Evolutionary conservation across 1,140 invertebrate genomes (phyloP), one percentile per base, ranked within the genome.

Genomic region (Chrysoperla carnea): DNA sequence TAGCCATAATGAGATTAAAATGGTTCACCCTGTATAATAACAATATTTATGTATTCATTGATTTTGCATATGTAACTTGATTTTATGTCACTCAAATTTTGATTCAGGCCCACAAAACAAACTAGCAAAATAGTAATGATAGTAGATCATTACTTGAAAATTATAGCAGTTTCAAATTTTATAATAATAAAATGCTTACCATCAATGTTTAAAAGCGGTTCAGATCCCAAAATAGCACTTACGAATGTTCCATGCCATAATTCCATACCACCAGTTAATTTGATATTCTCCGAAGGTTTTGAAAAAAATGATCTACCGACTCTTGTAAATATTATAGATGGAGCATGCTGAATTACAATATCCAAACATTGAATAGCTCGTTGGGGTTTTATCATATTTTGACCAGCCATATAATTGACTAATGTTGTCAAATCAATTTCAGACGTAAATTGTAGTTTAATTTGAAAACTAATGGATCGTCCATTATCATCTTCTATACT

Each of bases 321-420:
- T n/a, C 39, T 40, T n/a, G 61, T 56, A 44, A 63, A 66, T 5
- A 46, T 50, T 23, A 59, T 51, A 8, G 66, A 40, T 17, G 64
- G 67, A 8, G 58, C 70, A 48, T 78, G 74, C 41, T 78, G 67
- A 46, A 94, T 66, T 36, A 92, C 78, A 1, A 94, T 74, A 58
- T 94, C 88, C 2, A 94, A 55, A 39, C 78, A 84, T 60, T 84
- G 81, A 8, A 85, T 56, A 1, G 71, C 69, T 33, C 78, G 74
- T 52, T 75, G 73, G 4, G 85, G 80, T 27, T 42, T 33, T 7
- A 8, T 14, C 1, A 43, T 44, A 9, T 29, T 4, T 40, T 6
- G 7, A 36, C 13, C 4, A 28, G 41, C 6, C 33, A 46, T 17
- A 40, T 43, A 33, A 36, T 13, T 36, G 23, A 36, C 43, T 44